Evolutionary conservation across 2,113 vertebrate species (phyloP), one percentile per base, ranked within the genome.

Genomic region (Trachemys scripta): DNA sequence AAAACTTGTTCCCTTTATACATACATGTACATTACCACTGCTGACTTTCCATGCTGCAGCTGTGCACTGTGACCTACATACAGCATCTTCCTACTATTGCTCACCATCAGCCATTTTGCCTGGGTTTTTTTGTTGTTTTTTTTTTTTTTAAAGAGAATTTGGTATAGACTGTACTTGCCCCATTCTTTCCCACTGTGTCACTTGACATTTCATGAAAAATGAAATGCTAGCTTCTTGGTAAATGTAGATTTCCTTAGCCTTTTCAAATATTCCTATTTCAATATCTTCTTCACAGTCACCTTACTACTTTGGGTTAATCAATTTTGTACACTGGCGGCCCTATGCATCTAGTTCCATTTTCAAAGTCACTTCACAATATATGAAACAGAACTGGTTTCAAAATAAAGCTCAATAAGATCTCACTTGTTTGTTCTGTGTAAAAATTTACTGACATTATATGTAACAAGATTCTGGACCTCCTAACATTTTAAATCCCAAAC

Each of bases 171-270:
- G 35, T 93, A 82, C 0, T 1, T 19, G 78, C 13, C 20, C 54
- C 35, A 5, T 84, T 82, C 47, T 86, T 62, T 84, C 54, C 56
- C 89, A 51, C 47, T 90, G 75, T 2, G 8, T 38, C 62, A 16
- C 53, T 89, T 89, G 50, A 78, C 78, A 42, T 84, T 90, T 94
- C 38, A 85, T 92, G 90, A 89, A 87, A 62, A 90, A 86, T 88
- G 50, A 96, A 93, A 90, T 47, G 62, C 14, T 42, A 84, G 54
- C 79, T 90, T 90, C 79, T 79, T 90, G 81, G 92, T 95, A 54
- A 51, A 82, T 84, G 51, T 11, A 80, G 79, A 59, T 91, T 94
- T 94, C 92, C 56, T 91, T 82, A 80, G 75, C 22, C 84, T 54
- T 49, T 82, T 85, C 27, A 62, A 31, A 31, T 91, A 90, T 42